A percentile compares a stretch with the other conserved stretches of the same genome.
phyloP scores from a whole-genome alignment of 2,888 invertebrate genomes.

The Thera obeliscata region DNA sequence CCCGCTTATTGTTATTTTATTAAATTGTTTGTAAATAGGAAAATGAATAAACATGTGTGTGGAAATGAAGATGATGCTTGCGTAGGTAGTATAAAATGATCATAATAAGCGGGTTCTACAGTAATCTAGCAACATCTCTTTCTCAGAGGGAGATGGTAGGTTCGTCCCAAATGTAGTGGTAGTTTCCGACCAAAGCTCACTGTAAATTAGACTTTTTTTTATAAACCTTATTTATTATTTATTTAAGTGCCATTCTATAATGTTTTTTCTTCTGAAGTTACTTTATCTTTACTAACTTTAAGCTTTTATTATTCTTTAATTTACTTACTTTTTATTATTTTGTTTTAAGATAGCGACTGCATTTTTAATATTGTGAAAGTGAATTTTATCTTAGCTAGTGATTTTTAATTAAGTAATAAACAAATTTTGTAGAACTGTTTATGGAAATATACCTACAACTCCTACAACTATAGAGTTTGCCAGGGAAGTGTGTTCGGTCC shows the following conservation, averaged over 20 bases:
- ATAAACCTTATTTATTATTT: slow-evolving; percentile 55
- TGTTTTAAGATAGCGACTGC: slow-evolving; percentile 26
- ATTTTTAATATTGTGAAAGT: slow-evolving; percentile 36
- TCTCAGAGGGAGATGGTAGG: slow-evolving; percentile 32
- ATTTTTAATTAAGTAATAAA: slow-evolving; percentile 48
- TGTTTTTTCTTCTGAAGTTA: slow-evolving; percentile 28
- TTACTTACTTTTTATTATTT: slow-evolving; percentile 19
- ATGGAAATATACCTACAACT: not conserved
- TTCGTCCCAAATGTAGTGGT: slow-evolving; percentile 75
- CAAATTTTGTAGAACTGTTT: slow-evolving; percentile 15
- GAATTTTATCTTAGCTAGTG: slow-evolving; percentile 66
- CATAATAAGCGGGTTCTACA: slow-evolving; percentile 5
- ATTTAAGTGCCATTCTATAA: slow-evolving; percentile 61
- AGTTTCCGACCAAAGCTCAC: slow-evolving; percentile 80
- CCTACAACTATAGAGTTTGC: not conserved
- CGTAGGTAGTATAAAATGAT: not conserved
- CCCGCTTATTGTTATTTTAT: slow-evolving; percentile 2
- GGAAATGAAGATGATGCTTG: not conserved
- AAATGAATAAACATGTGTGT: not conserved
- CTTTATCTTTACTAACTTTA: slow-evolving; percentile 27
- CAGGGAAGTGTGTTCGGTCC: not conserved
- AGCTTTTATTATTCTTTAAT: slow-evolving; percentile 22
- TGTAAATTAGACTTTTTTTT: slow-evolving; percentile 57
- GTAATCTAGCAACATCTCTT: slow-evolving; percentile 16
- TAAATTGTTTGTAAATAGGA: not conserved